Conservation (phyloP, 2,888 invertebrate species). For the Drosophila buzzatii region DNA sequence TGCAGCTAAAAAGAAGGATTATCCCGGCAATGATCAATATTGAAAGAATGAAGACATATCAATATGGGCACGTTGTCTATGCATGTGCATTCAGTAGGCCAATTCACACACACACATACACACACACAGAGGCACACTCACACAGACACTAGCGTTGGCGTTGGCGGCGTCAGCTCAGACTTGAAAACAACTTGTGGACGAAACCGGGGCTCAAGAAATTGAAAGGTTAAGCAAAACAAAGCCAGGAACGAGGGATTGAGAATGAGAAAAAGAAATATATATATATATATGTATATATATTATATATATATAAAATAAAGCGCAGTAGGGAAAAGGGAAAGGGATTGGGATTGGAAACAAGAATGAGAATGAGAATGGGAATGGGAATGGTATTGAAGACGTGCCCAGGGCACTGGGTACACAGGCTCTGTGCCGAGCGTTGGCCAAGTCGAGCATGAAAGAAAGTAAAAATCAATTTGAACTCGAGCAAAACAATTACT, state of each 20-base stretch:
- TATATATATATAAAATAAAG: constrained; percentile 11
- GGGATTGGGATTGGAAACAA: constrained; percentile 4
- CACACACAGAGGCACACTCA: constrained; percentile 5
- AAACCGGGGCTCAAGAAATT: constrained; percentile 61
- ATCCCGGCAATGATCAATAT: constrained; percentile 82
- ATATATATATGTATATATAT: neutral
- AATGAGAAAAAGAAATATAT: constrained; percentile 3
- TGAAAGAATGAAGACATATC: constrained; percentile 78
- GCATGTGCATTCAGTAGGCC: constrained; percentile 65
- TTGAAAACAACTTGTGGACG: constrained; percentile 68
- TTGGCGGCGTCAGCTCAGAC: constrained; percentile 49
- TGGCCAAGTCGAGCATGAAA: constrained; percentile 51
- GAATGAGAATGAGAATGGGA: constrained; percentile 8
- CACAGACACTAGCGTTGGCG: constrained; percentile 17
- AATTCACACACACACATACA: constrained; percentile 59
- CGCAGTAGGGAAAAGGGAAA: constrained; percentile 22
- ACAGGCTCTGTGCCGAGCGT: constrained; percentile 32
- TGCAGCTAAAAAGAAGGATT: constrained; percentile 79
- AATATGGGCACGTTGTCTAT: constrained; percentile 61
- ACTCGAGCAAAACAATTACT: constrained; percentile 78
- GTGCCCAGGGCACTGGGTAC: neutral
- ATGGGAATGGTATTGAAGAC: constrained; percentile 11
- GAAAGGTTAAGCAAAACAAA: constrained; percentile 75
- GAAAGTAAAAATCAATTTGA: constrained; percentile 79
- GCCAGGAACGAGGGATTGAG: constrained; percentile 35